These are phyloP conservation scores for Mixornis gularis DNA, from an alignment of 2,113 vertebrate species.

Conservation along the genomic window DNA sequence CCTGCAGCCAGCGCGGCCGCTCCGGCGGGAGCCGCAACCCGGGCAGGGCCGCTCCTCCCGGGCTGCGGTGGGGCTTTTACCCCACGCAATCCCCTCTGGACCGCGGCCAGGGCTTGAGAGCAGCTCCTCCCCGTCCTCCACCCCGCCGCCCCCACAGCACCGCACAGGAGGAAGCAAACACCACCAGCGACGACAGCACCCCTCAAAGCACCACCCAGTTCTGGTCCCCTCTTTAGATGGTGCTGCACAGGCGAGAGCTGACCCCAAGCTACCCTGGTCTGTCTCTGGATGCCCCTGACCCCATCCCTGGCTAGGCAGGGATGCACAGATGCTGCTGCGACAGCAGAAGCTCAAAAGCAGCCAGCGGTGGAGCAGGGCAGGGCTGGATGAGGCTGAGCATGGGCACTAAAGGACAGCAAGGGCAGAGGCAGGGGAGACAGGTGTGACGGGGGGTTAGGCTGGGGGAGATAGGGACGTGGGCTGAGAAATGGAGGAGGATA, in stretches of 20 bases:
- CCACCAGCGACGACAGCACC: not conserved
- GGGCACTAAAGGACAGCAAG: not conserved
- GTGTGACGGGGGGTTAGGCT: rapidly evolving
- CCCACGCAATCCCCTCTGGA: too few relatives aligned
- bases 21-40: not conserved
- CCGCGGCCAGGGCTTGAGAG: not conserved
- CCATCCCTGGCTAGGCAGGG: not conserved
- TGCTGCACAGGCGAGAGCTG: not conserved
- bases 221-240: not conserved
- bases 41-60: not conserved
- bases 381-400: not conserved
- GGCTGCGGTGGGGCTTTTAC: not conserved
- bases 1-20: not conserved
- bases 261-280: not conserved
- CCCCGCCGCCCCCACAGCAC: not conserved
- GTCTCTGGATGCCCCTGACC: not conserved
- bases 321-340: not conserved
- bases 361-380: not conserved
- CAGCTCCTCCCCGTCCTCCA: not conserved
- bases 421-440: not conserved
- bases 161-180: not conserved
- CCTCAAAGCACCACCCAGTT: not conserved
- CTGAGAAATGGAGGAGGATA: not conserved
- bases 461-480: not conserved
- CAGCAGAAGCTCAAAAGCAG: not conserved